Conservation (phyloP, 2,113 vertebrate species). For the Tachycineta bicolor region DNA sequence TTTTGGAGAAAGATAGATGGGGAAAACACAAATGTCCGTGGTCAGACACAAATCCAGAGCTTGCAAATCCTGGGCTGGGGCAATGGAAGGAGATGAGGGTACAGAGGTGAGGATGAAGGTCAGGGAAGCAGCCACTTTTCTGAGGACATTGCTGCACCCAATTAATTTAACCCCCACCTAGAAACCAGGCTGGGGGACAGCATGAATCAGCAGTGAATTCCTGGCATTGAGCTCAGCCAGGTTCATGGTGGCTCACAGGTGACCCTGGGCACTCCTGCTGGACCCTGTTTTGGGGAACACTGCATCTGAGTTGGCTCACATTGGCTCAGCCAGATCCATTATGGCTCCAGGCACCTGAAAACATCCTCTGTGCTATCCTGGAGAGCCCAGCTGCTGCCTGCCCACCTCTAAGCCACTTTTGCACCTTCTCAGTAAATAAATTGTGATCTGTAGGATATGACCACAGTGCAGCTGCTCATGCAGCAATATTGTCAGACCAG, state of each 20-base stretch:
- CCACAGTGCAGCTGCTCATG: background rate
- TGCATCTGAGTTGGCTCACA: background rate
- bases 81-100: background rate
- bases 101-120: background rate
- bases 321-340: background rate
- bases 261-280: background rate
- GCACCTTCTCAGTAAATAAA: background rate
- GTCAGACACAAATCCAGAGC: background rate
- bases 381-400: background rate
- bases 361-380: background rate
- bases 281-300: background rate
- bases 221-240: background rate
- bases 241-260: background rate
- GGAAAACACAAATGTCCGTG: background rate
- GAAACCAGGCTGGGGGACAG: background rate
- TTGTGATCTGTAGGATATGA: background rate
- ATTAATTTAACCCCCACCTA: fast-evolving
- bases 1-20: background rate
- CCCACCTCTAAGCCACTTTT: background rate
- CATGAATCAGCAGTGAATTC: background rate
- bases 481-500: background rate
- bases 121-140: background rate
- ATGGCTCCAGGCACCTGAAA: background rate
- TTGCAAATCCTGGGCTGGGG: background rate
- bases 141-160: background rate